These are phyloP conservation scores for Scelioninae gen. 1 DNA, from an alignment of 2,888 invertebrate species.

Conservation along the genomic window DNA sequence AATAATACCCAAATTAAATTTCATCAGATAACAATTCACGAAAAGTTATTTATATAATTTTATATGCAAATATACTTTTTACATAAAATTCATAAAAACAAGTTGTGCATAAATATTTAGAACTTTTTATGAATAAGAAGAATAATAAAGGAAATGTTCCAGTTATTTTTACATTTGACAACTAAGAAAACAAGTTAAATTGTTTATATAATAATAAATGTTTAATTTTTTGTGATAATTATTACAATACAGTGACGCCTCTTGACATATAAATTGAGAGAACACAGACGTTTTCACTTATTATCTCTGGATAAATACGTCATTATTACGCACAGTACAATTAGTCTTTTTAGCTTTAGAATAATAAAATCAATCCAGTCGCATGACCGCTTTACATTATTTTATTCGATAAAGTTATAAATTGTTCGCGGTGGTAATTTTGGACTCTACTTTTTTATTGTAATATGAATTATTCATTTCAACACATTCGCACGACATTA, in stretches of 20 bases:
- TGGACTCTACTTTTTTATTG: not conserved
- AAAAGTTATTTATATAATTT: too few species aligned
- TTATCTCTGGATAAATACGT: slow-evolving; percentile 1
- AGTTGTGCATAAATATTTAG: not conserved
- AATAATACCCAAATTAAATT: too few species aligned
- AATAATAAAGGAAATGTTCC: not conserved
- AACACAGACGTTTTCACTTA: not conserved
- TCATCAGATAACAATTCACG: too few species aligned
- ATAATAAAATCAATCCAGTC: slow-evolving; percentile 18
- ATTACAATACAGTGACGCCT: slow-evolving; percentile 25
- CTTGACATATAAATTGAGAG: not conserved
- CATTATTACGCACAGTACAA: slow-evolving; percentile 4
- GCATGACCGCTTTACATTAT: slow-evolving; percentile 27
- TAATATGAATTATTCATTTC: slow-evolving; percentile 10
- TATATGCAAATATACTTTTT: too few species aligned
- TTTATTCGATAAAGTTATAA: slow-evolving; percentile 27
- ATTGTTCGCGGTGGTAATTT: slow-evolving; percentile 11
- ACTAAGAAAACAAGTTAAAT: not conserved
- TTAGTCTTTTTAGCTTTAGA: slow-evolving; percentile 6
- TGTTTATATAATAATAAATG: not conserved
- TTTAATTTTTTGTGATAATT: slow-evolving; percentile 1
- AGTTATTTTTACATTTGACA: not conserved
- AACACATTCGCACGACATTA: not conserved
- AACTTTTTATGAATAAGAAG: not conserved
- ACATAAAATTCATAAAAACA: not conserved